Evolutionary conservation across 2,888 invertebrate genomes (phyloP).

Genomic region (Drosophila recens): DNA sequence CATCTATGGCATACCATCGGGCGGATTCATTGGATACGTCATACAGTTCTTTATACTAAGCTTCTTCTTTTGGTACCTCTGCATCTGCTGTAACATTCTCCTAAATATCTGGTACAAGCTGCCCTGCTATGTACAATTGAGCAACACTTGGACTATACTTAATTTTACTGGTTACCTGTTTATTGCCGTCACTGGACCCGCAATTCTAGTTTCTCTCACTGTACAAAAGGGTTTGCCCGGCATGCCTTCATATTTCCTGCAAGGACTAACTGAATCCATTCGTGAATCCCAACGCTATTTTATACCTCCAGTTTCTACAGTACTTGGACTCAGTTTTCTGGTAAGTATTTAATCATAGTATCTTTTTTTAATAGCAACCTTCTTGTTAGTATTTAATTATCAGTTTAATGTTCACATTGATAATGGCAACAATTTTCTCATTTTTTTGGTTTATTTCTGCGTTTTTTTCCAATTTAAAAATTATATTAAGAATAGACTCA

Average conservation of each 20-base stretch:
- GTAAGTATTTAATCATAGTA: slow-evolving; percentile 40
- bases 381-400: slow-evolving; percentile 1
- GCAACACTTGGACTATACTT: slow-evolving; percentile 55
- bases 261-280: slow-evolving; percentile 84
- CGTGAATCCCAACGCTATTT: slow-evolving; percentile 84
- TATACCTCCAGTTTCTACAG: slow-evolving; percentile 83
- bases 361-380: not conserved
- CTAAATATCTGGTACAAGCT: slow-evolving; percentile 84
- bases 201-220: slow-evolving; percentile 81
- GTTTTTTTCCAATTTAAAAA: not conserved
- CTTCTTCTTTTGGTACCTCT: slow-evolving; percentile 84
- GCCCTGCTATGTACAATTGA: slow-evolving; percentile 71
- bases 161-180: slow-evolving; percentile 77
- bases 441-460: not conserved
- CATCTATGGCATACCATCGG: slow-evolving; percentile 75
- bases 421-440: slow-evolving; percentile 6
- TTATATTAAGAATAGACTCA: not conserved
- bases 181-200: slow-evolving; percentile 76
- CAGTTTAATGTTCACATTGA: not conserved
- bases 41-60: slow-evolving; percentile 84
- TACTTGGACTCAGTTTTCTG: slow-evolving; percentile 78
- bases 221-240: slow-evolving; percentile 83
- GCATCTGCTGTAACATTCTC: slow-evolving; percentile 83
- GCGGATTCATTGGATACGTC: slow-evolving; percentile 78
- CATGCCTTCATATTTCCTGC: slow-evolving; percentile 85